Evolutionary conservation across 2,888 invertebrate species (phyloP).

Genomic region (Dryobotodes eremita): DNA sequence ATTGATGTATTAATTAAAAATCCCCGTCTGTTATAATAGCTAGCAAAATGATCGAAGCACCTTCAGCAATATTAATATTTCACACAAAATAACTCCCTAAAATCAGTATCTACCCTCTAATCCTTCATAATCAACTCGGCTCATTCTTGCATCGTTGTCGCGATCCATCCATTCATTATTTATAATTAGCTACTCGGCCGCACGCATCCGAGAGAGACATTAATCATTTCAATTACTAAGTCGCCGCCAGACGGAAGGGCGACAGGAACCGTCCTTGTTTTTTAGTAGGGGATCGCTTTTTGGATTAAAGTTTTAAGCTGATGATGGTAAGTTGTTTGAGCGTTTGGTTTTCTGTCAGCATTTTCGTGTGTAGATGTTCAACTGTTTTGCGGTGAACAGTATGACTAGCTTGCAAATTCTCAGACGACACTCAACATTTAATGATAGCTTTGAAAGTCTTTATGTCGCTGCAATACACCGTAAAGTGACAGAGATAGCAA

Average conservation of each 20-base stretch:
- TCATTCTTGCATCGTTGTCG: constrained; percentile 53
- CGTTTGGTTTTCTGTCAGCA: constrained; percentile 29
- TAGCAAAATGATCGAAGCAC: neutral
- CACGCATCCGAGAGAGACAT: constrained; percentile 74
- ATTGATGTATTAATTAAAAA: neutral
- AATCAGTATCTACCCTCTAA: constrained; percentile 41
- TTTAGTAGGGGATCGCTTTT: constrained; percentile 50
- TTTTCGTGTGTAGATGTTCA: neutral
- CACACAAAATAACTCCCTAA: constrained; percentile 18
- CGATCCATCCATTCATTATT: constrained; percentile 81
- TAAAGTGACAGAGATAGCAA: neutral
- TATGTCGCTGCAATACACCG: neutral
- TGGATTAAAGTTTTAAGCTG: constrained; percentile 51
- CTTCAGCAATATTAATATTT: constrained; percentile 6
- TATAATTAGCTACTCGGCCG: constrained; percentile 81
- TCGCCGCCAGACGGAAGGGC: constrained; percentile 62
- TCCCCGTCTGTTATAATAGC: neutral
- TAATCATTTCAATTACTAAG: constrained; percentile 83
- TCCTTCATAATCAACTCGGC: constrained; percentile 56
- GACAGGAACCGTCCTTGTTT: constrained; percentile 67
- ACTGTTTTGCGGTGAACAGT: constrained; percentile 6
- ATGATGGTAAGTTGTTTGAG: constrained; percentile 11
- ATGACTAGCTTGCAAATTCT: too few relatives aligned
- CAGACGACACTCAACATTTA: neutral
- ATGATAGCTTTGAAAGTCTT: neutral